These are phyloP conservation scores for Oxygymnocypris stewartii DNA, from an alignment of 2,113 vertebrate species.

Conservation along the genomic window DNA sequence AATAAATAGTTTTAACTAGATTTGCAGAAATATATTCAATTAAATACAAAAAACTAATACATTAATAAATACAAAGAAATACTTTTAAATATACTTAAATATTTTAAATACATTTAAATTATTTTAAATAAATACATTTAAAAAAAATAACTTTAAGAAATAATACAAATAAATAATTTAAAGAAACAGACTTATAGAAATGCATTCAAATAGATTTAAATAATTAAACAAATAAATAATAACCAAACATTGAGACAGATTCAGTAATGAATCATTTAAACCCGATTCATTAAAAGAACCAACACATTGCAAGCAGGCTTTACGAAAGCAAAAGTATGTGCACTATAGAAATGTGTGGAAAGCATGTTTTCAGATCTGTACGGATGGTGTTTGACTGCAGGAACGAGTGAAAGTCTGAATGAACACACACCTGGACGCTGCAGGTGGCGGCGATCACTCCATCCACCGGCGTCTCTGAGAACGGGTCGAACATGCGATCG, in stretches of 20 bases:
- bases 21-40: too few relatives aligned
- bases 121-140: not conserved
- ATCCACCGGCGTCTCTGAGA: conserved; percentile 89
- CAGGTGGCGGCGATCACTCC: conserved; percentile 89
- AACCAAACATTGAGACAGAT: not conserved
- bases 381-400: not conserved
- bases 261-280: not conserved
- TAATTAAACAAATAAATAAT: not conserved
- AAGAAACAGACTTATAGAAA: not conserved
- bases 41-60: too few relatives aligned
- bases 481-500: conserved; percentile 85
- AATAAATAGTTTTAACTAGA: not conserved
- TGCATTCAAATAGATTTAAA: not conserved
- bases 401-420: not conserved
- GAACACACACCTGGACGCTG: conserved; percentile 81
- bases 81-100: not conserved
- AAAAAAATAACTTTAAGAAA: not conserved
- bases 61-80: too few relatives aligned
- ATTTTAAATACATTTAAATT: not conserved
- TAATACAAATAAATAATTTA: not conserved
- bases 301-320: not conserved
- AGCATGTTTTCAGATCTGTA: not conserved
- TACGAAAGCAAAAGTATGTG: too few relatives aligned
- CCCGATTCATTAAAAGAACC: not conserved
- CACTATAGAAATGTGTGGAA: too few relatives aligned